Percentiles rank a stretch among this genome's conserved stretches.
phyloP scores from a whole-genome alignment of 2,113 vertebrate species.

The Litocranius walleri region DNA sequence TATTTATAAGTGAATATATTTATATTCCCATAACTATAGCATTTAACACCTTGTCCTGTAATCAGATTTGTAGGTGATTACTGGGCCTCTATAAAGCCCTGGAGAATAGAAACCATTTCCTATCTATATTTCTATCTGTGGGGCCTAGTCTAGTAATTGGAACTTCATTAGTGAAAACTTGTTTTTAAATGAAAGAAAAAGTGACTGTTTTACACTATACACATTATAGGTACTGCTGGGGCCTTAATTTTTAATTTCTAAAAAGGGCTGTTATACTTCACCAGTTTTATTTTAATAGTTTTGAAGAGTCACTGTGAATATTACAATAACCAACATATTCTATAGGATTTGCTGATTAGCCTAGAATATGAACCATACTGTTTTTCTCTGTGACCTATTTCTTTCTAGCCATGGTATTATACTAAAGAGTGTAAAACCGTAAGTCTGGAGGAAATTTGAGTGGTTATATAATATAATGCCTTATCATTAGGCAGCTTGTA shows the following conservation, averaged over 20 bases:
- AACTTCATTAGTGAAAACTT: neutral
- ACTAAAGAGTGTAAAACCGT: neutral
- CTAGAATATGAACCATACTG: conserved; percentile 5
- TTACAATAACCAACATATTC: neutral
- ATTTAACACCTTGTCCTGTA: neutral
- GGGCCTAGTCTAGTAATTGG: neutral
- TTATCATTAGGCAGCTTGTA: conserved; percentile 23
- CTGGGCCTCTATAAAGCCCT: neutral
- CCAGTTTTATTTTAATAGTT: neutral
- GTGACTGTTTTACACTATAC: neutral
- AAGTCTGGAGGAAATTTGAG: neutral
- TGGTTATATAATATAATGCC: neutral
- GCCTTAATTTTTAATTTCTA: conserved; percentile 21
- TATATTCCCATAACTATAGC: neutral
- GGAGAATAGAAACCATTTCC: neutral
- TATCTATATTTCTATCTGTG: neutral
- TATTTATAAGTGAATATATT: neutral
- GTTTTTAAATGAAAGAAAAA: conserved; percentile 28
- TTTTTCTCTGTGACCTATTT: conserved; percentile 42
- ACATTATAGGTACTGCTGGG: neutral
- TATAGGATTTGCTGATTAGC: conserved; percentile 40
- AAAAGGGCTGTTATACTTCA: neutral
- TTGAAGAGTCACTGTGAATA: neutral
- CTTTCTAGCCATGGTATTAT: neutral
- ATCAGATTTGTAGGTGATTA: neutral